A percentile compares a stretch with the other conserved stretches of the same genome.
Conservation (phyloP, 2,797 vertebrate species). For the Falco rusticolus region DNA sequence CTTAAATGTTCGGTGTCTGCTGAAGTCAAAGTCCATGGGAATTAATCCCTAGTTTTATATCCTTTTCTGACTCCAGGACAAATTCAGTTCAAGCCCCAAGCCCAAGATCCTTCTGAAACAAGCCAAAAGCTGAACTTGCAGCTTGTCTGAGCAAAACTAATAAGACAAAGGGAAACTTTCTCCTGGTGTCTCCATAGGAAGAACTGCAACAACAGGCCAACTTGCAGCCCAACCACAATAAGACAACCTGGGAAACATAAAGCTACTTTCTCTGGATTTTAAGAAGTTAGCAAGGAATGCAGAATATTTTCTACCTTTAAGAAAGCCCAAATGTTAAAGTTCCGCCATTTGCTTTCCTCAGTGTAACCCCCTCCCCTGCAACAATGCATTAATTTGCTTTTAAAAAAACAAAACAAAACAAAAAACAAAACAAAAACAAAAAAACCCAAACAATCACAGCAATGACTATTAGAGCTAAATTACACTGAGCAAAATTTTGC, state of each 20-base stretch:
- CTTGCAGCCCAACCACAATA: not conserved
- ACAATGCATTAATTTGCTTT: not conserved
- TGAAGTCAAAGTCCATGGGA: not conserved
- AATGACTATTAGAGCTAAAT: not conserved
- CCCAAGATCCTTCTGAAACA: not conserved
- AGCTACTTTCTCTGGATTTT: not conserved
- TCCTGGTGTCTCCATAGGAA: not conserved
- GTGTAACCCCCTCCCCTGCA: not conserved
- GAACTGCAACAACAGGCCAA: not conserved
- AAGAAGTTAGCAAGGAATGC: not conserved
- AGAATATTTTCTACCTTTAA: not conserved
- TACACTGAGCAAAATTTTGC: not conserved
- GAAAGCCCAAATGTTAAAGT: not conserved
- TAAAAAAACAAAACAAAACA: not conserved
- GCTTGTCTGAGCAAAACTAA: not conserved
- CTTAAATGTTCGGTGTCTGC: not conserved
- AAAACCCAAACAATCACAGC: too few species aligned
- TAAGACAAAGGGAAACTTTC: not conserved
- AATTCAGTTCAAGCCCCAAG: not conserved
- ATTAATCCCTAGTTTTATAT: not conserved
- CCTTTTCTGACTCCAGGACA: not conserved
- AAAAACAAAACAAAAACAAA: not conserved
- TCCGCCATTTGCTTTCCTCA: not conserved
- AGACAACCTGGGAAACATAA: not conserved
- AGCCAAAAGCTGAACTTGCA: not conserved